These are phyloP conservation scores for Microplitis manilae DNA, from an alignment of 2,888 invertebrate genomes.

Conservation along the genomic window DNA sequence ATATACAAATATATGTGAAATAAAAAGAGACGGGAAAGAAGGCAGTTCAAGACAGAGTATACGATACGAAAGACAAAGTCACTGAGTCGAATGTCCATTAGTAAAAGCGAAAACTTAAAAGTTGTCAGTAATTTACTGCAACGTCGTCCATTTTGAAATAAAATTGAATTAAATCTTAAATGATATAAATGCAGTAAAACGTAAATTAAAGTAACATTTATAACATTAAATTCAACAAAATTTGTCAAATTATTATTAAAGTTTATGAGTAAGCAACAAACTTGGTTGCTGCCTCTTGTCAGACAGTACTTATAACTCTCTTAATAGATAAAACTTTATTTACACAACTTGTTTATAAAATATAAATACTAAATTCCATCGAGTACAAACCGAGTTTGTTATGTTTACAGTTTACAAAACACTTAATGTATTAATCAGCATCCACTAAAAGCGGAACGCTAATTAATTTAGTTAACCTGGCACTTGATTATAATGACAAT, in stretches of 20 bases:
- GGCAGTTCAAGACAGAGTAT: not conserved
- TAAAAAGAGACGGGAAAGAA: slow-evolving; percentile 2
- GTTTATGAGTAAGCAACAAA: slow-evolving; percentile 5
- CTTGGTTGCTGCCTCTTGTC: not conserved
- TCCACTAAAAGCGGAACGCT: slow-evolving; percentile 29
- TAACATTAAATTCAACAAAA: slow-evolving; percentile 1
- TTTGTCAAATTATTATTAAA: slow-evolving; percentile 4
- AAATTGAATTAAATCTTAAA: not conserved
- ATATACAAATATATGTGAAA: not conserved
- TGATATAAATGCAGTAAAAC: not conserved
- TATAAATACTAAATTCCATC: not conserved
- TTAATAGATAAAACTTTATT: not conserved
- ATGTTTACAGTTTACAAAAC: slow-evolving; percentile 8
- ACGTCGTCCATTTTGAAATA: not conserved
- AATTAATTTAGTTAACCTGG: slow-evolving; percentile 35
- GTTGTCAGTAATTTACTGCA: not conserved
- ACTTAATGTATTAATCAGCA: slow-evolving; percentile 34
- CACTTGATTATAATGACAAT: slow-evolving; percentile 34
- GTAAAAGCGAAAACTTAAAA: not conserved
- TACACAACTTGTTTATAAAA: not conserved
- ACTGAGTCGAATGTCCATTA: not conserved
- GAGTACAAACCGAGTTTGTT: not conserved
- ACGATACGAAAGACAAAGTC: not conserved
- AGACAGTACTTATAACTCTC: not conserved
- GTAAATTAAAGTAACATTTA: slow-evolving; percentile 11